A percentile compares a stretch with the other conserved stretches of the same genome.
These are phyloP conservation scores for Portunus trituberculatus DNA, from an alignment of 1,140 invertebrate genomes.

Conservation along the genomic window DNA sequence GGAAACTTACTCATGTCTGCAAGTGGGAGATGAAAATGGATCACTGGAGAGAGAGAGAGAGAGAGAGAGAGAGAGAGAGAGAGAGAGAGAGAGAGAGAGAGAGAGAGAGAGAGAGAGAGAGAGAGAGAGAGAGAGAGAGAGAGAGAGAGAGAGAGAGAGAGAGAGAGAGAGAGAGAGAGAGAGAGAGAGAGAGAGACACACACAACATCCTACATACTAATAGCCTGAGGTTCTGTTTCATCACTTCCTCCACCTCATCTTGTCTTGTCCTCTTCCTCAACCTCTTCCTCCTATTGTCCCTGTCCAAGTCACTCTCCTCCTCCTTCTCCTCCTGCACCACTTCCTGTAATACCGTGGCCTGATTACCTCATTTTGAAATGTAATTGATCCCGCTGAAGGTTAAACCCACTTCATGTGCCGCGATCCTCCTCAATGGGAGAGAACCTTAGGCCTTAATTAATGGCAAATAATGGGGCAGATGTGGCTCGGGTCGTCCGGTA, in stretches of 20 bases:
- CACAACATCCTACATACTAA: no score
- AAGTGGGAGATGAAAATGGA: no score
- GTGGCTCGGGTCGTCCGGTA: background rate
- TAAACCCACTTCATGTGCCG: background rate
- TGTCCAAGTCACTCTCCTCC: background rate
- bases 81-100: no score
- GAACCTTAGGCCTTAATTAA: background rate
- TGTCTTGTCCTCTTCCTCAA: background rate
- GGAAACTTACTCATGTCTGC: background rate
- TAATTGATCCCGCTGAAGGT: background rate
- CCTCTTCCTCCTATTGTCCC: background rate
- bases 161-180: no score
- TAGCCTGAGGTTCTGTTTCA: no score
- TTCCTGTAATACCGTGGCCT: background rate
- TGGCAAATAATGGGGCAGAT: background rate
- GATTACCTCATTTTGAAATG: constrained; percentile 1
- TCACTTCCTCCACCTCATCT: background rate
- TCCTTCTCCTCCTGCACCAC: background rate
- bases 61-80: no score
- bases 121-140: no score
- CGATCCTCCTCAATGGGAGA: background rate
- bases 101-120: no score
- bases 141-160: no score
- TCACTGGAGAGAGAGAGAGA: no score
- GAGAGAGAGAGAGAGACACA: no score